Evolutionary conservation across 2,113 vertebrate genomes (phyloP).

Genomic region (Ageneiosus marmoratus): DNA sequence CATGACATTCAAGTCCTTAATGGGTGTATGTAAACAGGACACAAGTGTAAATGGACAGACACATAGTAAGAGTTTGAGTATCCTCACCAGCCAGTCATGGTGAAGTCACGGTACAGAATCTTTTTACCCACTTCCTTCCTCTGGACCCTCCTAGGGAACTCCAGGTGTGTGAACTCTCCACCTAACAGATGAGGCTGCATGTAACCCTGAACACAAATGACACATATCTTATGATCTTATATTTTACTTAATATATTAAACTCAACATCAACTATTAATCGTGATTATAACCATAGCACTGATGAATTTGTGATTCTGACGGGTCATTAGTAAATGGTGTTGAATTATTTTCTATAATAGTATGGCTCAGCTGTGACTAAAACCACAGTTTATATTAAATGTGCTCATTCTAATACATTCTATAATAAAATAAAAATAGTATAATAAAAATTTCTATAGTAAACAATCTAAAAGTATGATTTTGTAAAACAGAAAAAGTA

Average conservation of each 20-base stretch:
- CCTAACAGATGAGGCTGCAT: slow-evolving; percentile 96
- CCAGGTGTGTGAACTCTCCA: slow-evolving; percentile 97
- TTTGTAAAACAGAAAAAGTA: background rate
- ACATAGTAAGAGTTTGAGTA: background rate
- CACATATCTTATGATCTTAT: background rate
- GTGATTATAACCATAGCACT: background rate
- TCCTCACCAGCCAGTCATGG: slow-evolving; percentile 95
- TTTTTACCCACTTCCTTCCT: slow-evolving; percentile 95
- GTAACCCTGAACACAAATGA: slow-evolving; percentile 78
- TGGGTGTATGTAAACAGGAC: background rate
- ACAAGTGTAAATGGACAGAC: background rate
- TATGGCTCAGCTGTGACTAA: background rate
- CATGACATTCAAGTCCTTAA: too few species aligned
- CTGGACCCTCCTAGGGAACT: slow-evolving; percentile 95
- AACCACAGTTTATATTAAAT: background rate
- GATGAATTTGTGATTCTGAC: background rate
- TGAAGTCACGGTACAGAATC: slow-evolving; percentile 97
- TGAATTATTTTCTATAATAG: background rate
- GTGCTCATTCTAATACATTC: background rate
- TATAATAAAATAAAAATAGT: background rate
- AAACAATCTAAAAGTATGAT: background rate
- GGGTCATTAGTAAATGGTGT: background rate
- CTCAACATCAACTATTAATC: background rate
- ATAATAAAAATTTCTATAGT: background rate
- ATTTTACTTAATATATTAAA: background rate